Evolutionary conservation across 2,113 vertebrate genomes (phyloP), one percentile per base, ranked within the genome.

Genomic region (Laticauda laticaudata): DNA sequence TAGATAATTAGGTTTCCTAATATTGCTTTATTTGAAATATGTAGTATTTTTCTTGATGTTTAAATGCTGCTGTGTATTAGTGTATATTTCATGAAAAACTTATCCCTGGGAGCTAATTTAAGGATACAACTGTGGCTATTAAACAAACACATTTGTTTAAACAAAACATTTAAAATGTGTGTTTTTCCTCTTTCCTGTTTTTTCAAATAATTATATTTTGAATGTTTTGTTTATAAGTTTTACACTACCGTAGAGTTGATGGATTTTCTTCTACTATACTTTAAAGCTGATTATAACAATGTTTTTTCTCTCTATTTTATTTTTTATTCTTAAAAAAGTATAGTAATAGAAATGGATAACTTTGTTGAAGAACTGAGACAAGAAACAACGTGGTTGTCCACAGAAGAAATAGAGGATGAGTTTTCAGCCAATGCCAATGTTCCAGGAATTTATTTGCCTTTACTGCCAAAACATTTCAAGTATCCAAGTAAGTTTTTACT

Each of bases 271-370:
- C 20, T 61, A 11, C 23, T 55, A 45, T 45, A 21, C 39, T 92
- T 51, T 86, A 34, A 64, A 85, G 7, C 1, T 51, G 56, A 18
- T 43, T 69, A 26, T 26, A 20, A 75, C n/a, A 56, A 20, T 34
- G 9, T 39, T 34, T 59, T 10, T 69, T 3, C 5, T 51, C 45
- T 34, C 8, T 86, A 26, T 45, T 5, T 34, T 34, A 1, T 75
- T 61, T 15, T 10, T 14, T 88, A 21, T 26, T 39, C 12, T 88
- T 53, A 11, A 11, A 54, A 26, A 39, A 8, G n/a, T 92, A 39
- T 8, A 61, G 91, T 87, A 14, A 89, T 29, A 97, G 94, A 86
- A 92, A 97, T 96, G 96, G 95, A 93, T 75, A 91, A 93, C 91
- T 95, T 92, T 89, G 94, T 86, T 94, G 96, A 96, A 43, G 95